Percentiles rank a stretch among this genome's conserved stretches.
Evolutionary conservation across 2,113 vertebrate species (phyloP).

Genomic region (Furnarius figulus): DNA sequence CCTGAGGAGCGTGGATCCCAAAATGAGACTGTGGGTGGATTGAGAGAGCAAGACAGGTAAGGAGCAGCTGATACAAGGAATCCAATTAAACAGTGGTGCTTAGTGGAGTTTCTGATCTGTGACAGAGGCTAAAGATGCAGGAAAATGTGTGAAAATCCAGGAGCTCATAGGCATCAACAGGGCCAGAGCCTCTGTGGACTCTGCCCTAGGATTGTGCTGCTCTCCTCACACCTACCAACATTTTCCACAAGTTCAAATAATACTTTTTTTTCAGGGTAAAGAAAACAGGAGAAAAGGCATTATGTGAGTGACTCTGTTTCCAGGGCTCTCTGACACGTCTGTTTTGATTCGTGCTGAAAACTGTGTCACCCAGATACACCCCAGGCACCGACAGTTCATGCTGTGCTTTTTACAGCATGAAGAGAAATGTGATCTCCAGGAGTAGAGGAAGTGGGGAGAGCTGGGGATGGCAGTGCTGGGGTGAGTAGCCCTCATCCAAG

Average conservation of each 20-base stretch:
- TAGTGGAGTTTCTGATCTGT: not conserved
- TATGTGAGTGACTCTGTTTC: not conserved
- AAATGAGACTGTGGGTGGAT: not conserved
- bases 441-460: not conserved
- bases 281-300: not conserved
- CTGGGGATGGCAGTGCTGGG: not conserved
- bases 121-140: not conserved
- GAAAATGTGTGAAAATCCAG: not conserved
- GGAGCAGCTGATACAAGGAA: not conserved
- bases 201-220: not conserved
- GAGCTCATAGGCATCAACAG: not conserved
- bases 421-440: not conserved
- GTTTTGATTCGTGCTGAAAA: not conserved
- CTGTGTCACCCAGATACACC: constrained; percentile 19
- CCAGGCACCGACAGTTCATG: not conserved
- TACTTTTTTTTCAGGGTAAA: not conserved
- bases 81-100: not conserved
- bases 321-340: not conserved
- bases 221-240: not conserved
- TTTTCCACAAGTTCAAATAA: not conserved
- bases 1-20: not conserved
- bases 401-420: not conserved
- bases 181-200: not conserved
- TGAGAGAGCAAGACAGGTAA: not conserved
- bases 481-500: not conserved